phyloP scores from a whole-genome alignment of 2,113 vertebrate species.

The Protobothrops mucrosquamatus region DNA sequence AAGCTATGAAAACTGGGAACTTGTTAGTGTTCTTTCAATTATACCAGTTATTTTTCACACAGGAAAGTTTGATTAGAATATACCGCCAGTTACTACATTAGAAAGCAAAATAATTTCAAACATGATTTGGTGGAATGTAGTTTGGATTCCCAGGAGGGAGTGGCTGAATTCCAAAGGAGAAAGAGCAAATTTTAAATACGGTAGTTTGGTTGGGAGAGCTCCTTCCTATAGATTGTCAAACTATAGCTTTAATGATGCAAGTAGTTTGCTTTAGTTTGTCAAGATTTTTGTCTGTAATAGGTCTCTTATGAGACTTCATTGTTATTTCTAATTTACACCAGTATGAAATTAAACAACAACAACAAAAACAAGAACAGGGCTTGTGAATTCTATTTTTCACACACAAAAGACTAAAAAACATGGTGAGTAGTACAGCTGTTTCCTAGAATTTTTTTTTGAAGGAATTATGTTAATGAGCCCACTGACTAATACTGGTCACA shows the following conservation, averaged over 20 bases:
- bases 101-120: not conserved
- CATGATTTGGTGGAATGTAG: not conserved
- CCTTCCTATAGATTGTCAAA: not conserved
- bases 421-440: not conserved
- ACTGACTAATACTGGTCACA: not conserved
- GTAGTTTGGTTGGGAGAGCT: not conserved
- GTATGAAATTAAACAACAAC: not conserved
- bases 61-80: constrained; percentile 22
- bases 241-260: not conserved
- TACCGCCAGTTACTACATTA: constrained; percentile 9
- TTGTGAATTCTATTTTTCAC: not conserved
- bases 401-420: not conserved
- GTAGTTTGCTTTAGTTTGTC: not conserved
- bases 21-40: constrained; percentile 1
- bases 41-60: constrained; percentile 37
- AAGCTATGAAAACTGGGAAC: constrained; percentile 6
- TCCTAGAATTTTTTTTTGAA: not conserved
- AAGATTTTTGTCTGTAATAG: not conserved
- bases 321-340: not conserved
- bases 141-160: not conserved
- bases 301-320: not conserved
- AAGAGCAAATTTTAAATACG: not conserved
- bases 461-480: not conserved
- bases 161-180: not conserved
- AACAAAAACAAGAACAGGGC: not conserved